A percentile compares a stretch with the other conserved stretches of the same genome.
Evolutionary conservation across 2,797 vertebrate species (phyloP).

Genomic region (Mastacembelus armatus): DNA sequence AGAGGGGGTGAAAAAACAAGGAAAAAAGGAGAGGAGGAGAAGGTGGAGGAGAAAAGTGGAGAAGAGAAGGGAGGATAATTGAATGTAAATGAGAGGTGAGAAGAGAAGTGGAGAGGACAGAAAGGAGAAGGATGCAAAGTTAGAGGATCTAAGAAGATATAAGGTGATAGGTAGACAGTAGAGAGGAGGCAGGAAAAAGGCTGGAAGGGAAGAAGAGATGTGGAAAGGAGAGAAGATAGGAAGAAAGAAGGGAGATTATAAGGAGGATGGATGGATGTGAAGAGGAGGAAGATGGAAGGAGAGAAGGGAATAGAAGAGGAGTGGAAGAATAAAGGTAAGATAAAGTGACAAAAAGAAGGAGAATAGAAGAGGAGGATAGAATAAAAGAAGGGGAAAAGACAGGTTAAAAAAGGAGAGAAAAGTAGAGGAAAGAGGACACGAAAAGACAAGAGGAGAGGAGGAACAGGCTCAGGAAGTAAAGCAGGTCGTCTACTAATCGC

Average conservation of each 20-base stretch:
- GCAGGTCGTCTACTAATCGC: too few relatives aligned
- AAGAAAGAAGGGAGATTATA: background rate
- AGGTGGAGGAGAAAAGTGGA: background rate
- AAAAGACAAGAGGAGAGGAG: background rate
- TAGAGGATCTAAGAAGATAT: background rate
- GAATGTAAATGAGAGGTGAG: background rate
- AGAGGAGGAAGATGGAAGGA: background rate
- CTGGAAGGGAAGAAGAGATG: background rate
- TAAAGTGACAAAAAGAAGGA: background rate
- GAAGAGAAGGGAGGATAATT: background rate
- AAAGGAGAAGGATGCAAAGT: background rate
- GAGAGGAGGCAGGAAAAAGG: rapidly evolving
- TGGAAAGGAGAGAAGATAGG: background rate
- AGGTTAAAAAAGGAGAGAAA: background rate
- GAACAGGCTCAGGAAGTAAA: too few relatives aligned
- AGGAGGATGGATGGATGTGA: background rate
- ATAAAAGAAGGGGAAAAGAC: background rate
- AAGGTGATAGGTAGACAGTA: background rate
- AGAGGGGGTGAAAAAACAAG: background rate
- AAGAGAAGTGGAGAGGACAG: background rate
- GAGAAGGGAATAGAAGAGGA: background rate
- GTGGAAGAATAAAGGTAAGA: background rate
- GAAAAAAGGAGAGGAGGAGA: too few relatives aligned
- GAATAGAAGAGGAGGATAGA: background rate
- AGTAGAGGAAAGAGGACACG: background rate